Conservation (phyloP, 2,113 vertebrate genomes). For the Daboia siamensis region DNA sequence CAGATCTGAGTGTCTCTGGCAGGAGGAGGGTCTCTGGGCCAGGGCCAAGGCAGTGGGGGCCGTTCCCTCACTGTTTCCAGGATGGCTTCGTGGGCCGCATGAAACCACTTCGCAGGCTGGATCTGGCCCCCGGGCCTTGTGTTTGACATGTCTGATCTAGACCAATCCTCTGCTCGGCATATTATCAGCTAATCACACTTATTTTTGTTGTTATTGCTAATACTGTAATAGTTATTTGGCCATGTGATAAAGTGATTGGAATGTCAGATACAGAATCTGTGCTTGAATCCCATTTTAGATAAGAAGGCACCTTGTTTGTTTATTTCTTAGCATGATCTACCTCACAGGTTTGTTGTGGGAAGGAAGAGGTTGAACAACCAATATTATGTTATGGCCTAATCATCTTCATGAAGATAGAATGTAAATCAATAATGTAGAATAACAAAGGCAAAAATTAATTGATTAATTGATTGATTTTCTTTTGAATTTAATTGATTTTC, state of each 20-base stretch:
- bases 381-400: neutral
- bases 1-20: too few relatives aligned
- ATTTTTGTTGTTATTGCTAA: neutral
- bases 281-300: neutral
- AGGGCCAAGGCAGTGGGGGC: too few relatives aligned
- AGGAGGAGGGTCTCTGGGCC: too few relatives aligned
- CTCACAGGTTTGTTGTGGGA: neutral
- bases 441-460: neutral
- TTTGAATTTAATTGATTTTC: neutral
- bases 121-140: too few relatives aligned
- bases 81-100: too few relatives aligned
- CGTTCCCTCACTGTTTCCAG: too few relatives aligned
- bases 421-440: neutral
- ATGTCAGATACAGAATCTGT: neutral
- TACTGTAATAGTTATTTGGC: neutral
- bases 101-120: too few relatives aligned
- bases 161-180: neutral
- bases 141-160: too few relatives aligned
- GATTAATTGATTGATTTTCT: neutral
- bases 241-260: neutral
- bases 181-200: neutral
- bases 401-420: neutral
- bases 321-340: neutral
- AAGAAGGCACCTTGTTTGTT: neutral
- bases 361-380: neutral